Evolutionary conservation across 1,140 invertebrate genomes (phyloP).

Genomic region (Acromyrmex echinatior): DNA sequence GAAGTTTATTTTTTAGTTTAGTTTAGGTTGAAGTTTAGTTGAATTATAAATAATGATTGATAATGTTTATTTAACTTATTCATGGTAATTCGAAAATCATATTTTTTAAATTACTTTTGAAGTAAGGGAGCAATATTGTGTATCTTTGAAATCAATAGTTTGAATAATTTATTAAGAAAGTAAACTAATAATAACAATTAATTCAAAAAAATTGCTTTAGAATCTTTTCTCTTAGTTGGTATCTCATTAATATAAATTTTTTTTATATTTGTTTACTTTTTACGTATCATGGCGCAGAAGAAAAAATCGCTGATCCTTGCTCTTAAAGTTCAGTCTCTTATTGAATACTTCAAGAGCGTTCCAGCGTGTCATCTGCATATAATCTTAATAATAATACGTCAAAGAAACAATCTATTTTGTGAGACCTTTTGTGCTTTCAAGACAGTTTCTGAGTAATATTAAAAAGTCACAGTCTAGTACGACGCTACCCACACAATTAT

Average conservation of each 20-base stretch:
- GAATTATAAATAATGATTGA: no score
- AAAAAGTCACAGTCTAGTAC: no score
- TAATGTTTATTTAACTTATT: no score
- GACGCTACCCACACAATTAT: no score
- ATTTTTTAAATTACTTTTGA: no score
- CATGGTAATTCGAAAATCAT: no score
- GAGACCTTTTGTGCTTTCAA: no score
- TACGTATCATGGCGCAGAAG: no score
- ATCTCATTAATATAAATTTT: background rate
- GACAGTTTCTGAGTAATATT: no score
- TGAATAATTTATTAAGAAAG: background rate
- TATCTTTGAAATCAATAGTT: background rate
- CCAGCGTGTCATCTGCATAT: background rate
- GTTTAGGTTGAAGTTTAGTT: no score
- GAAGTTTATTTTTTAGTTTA: no score
- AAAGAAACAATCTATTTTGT: background rate
- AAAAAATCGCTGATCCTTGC: conserved; percentile 9
- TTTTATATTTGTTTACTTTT: background rate
- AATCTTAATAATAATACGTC: background rate
- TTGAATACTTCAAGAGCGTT: background rate
- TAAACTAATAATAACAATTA: background rate
- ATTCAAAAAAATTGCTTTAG: conserved; percentile 4
- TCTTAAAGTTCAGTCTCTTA: background rate
- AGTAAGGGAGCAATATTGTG: no score
- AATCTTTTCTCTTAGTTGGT: background rate